Evolutionary conservation across 2,888 invertebrate species (phyloP).

Genomic region (Erebia ligea): DNA sequence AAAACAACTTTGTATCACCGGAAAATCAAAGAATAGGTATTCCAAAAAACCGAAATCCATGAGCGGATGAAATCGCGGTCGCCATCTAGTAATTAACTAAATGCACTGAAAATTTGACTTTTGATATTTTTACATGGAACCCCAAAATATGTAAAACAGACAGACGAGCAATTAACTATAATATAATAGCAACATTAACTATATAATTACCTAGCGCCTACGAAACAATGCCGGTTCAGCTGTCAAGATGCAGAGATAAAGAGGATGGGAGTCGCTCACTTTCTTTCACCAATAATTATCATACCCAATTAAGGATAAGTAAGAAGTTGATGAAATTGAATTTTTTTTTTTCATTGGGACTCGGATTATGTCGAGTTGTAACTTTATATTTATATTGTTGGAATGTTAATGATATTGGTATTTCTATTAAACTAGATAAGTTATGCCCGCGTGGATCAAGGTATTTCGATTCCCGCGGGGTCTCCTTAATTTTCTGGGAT

Average conservation of each 20-base stretch:
- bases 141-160: conserved; percentile 25
- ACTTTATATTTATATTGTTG: too few relatives aligned
- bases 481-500: too few relatives aligned
- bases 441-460: too few relatives aligned
- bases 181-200: conserved; percentile 21
- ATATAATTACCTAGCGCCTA: conserved; percentile 16
- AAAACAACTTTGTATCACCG: too few relatives aligned
- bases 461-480: too few relatives aligned
- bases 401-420: too few relatives aligned
- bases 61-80: too few relatives aligned
- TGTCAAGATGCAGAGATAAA: conserved; percentile 39
- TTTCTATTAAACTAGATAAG: too few relatives aligned
- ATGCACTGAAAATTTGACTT: background rate
- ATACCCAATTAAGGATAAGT: conserved; percentile 15
- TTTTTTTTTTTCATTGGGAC: background rate
- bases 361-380: too few relatives aligned
- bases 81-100: too few relatives aligned
- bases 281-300: conserved; percentile 31
- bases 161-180: conserved; percentile 25
- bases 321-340: conserved; percentile 14
- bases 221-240: conserved; percentile 31
- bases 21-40: too few relatives aligned
- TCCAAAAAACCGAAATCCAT: too few relatives aligned
- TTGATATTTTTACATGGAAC: background rate
- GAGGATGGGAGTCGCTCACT: conserved; percentile 21